Evolutionary conservation across 37 sponge, comb jelly and placozoan genomes (phyloP), one percentile per base, ranked within the genome.

Genomic region (Theonella swinhoei): DNA sequence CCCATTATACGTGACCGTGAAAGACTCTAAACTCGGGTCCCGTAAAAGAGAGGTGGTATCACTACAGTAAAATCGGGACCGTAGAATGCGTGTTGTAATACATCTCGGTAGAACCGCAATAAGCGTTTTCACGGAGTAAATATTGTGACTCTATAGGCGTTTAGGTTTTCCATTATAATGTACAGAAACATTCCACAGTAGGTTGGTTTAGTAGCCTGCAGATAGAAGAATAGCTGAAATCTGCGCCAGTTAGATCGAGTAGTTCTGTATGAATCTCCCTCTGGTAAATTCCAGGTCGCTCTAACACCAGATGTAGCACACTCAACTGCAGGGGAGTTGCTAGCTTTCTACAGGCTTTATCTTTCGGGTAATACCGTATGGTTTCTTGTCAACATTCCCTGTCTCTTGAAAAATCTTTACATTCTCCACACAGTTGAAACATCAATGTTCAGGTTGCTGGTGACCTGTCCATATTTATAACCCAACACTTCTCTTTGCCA

Each of bases 401-500:
- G 77, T 67, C 22, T 22, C 26, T 24, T 34, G 29, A 66, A 84
- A 84, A 47, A 64, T n/a, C 23, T 54, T 23, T 11, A 84, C 61
- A 42, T 84, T 47, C 77, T 39, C 3, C 2, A 28, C 2, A 84
- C 77, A 7, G 76, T 84, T 8, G 70, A 67, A 23, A 47, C 39
- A 31, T 75, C 85, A 11, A 85, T 61, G 3, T 66, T 34, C 9
- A 86, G 42, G 36, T 83, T 83, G 28, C 37, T 29, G 60, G 83
- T 75, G 29, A 83, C 42, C 40, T 54, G 38, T 14, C 54, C 31
- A 37, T 74, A 36, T 1, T 4, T 39, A 3, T 11, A 61, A 43
- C 75, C 64, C 42, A 83, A 39, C 25, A 29, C 72, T 64, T 39
- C 41, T 38, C 25, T 29, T 73, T 83, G 74, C 83, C 83, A 83